Percentiles rank a stretch among this genome's conserved stretches.
Evolutionary conservation across 1,140 invertebrate species (phyloP).

Genomic region (Pseudobourletiella spinata): DNA sequence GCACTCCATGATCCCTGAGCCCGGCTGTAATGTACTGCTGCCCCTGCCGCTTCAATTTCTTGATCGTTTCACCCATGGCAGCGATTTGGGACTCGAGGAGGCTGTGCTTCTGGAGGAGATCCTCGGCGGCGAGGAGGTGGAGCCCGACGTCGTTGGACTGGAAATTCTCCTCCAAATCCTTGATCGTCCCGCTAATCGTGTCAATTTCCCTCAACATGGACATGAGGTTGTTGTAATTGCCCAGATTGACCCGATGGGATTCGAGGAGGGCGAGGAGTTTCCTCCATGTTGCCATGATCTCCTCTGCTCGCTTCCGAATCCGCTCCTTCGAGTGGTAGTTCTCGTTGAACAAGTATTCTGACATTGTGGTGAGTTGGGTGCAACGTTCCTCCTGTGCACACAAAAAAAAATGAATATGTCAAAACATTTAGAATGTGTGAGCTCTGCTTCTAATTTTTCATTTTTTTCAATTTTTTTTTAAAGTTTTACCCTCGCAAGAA

Average conservation of each 20-base stretch:
- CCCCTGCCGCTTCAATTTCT: conserved; percentile 62
- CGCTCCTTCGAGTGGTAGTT: conserved; percentile 82
- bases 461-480: no score
- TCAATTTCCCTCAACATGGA: conserved; percentile 84
- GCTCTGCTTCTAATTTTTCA: no score
- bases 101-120: conserved; percentile 84
- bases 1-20: conserved; percentile 53
- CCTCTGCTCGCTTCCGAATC: conserved; percentile 69
- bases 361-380: conserved; percentile 83
- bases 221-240: conserved; percentile 66
- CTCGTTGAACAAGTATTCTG: conserved; percentile 78
- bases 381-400: conserved; percentile 77
- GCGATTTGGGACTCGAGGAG: conserved; percentile 78
- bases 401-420: background rate
- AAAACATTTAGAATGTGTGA: background rate
- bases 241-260: conserved; percentile 73
- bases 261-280: conserved; percentile 75
- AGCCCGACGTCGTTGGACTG: conserved; percentile 79
- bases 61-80: conserved; percentile 70
- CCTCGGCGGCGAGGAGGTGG: conserved; percentile 86
- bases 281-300: conserved; percentile 80
- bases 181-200: conserved; percentile 67
- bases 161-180: conserved; percentile 55
- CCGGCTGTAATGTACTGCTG: conserved; percentile 46
- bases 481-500: conserved; percentile 63